Evolutionary conservation across 1,140 invertebrate genomes (phyloP), one percentile per base, ranked within the genome.

Genomic region (Pachyrhynchus sulphureomaculatus): DNA sequence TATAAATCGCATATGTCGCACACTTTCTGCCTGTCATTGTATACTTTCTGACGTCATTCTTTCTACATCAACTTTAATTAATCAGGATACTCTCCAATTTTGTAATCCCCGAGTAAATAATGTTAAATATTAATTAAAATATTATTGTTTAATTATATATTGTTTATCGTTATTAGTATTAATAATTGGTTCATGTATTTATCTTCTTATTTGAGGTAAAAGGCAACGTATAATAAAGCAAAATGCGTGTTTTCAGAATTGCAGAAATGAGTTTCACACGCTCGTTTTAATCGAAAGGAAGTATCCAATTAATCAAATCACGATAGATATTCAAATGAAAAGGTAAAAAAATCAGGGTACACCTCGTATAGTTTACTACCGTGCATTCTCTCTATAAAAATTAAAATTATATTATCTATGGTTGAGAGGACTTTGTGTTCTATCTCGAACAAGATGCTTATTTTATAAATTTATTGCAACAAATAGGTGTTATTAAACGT

Each of bases 391-490:
- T 29, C 29, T 47, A 44, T 39, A 62, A 62, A 62, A 62, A 55
- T 55, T 8, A 49, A 62, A 55, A 62, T 49, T 55, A 44, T 51
- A 62, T 56, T 62, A 55, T 55, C 52, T 62, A 62, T 53, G 41
- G 34, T 55, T 42, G 60, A 62, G 52, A 56, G 45, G 41, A 49
- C 60, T 62, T 56, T 62, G 48, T 49, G 47, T 62, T 37, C 45
- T 48, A 62, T 55, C 44, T 29, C 34, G 32, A 10, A 29, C 33
- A 34, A 48, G 60, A 62, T 62, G 52, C 52, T 62, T 62, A 62
- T 62, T 53, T 62, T 49, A 62, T 44, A 62, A 62, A 62, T 62
- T 62, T 62, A 62, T 62, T 55, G 52, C 60, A 49, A 48, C 45
- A 62, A 62, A 62, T 62, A 44, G 24, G 52, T 56, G 60, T 62